Percentiles rank a stretch among this genome's conserved stretches.
These are phyloP conservation scores for Scrobipalpa atriplicella DNA, from an alignment of 2,888 invertebrate genomes.

Conservation along the genomic window DNA sequence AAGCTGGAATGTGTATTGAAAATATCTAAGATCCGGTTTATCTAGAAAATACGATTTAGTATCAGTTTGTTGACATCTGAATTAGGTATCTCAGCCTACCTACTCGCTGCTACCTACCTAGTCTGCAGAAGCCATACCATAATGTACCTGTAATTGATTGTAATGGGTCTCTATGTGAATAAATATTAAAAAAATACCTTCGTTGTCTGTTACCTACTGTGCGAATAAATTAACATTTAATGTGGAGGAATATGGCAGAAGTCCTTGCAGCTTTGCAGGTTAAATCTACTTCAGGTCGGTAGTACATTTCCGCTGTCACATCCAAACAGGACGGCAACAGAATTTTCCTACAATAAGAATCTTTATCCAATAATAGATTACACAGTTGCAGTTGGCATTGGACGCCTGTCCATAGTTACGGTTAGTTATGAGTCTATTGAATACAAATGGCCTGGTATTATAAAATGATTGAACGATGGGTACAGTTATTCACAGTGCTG, in stretches of 20 bases:
- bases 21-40: constrained; percentile 27
- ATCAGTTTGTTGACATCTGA: no score
- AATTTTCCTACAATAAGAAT: not conserved
- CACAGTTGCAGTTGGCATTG: constrained; percentile 36
- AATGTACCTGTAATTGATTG: no score
- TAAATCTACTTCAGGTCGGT: no score
- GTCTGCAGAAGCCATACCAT: no score
- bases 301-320: no score
- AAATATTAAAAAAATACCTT: not conserved
- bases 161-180: no score
- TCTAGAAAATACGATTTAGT: not conserved
- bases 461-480: constrained; percentile 35
- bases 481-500: constrained; percentile 44
- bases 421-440: constrained; percentile 35
- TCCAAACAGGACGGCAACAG: not conserved
- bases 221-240: not conserved
- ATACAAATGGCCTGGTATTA: constrained; percentile 43
- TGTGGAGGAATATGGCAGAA: not conserved
- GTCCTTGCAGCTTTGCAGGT: no score
- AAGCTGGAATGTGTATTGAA: constrained; percentile 28
- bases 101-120: not conserved
- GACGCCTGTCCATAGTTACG: constrained; percentile 33
- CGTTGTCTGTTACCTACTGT: not conserved
- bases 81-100: no score
- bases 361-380: constrained; percentile 20